These are phyloP conservation scores for Gallinago undulata DNA, from an alignment of 2,113 vertebrate species.

Conservation along the genomic window DNA sequence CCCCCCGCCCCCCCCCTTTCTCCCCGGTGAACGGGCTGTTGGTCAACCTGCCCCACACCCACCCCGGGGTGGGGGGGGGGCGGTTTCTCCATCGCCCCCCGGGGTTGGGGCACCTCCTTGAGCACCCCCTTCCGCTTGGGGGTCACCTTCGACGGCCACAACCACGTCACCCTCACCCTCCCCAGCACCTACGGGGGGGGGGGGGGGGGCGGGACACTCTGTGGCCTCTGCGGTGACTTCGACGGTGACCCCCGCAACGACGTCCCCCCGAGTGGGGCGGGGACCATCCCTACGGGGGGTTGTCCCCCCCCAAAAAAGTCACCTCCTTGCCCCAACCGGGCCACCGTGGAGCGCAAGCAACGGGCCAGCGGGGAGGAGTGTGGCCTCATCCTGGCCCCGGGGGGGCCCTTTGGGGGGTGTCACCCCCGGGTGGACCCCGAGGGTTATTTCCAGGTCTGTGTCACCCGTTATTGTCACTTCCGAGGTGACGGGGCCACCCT, in stretches of 20 bases:
- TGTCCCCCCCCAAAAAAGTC: not conserved
- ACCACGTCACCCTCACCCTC: slow-evolving; percentile 33
- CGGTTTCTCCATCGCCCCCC: slow-evolving; percentile 14
- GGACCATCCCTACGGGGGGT: not conserved
- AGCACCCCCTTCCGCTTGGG: slow-evolving; percentile 32
- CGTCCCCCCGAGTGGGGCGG: not conserved
- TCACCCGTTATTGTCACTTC: slow-evolving; percentile 63
- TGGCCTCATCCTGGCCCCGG: slow-evolving; percentile 25
- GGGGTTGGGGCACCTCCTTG: slow-evolving; percentile 52
- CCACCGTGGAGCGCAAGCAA: not conserved
- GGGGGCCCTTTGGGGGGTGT: slow-evolving; percentile 61
- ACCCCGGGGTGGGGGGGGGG: not conserved
- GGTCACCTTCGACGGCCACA: slow-evolving; percentile 42
- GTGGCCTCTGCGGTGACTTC: slow-evolving; percentile 72
- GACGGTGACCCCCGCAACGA: slow-evolving; percentile 51
- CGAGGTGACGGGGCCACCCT: slow-evolving; percentile 52
- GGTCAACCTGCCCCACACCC: slow-evolving; percentile 52
- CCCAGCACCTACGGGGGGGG: slow-evolving; percentile 52
- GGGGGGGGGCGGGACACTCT: too few relatives aligned
- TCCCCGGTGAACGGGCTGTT: slow-evolving; percentile 60
- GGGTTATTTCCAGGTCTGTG: slow-evolving; percentile 62
- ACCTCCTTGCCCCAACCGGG: slow-evolving; percentile 2
- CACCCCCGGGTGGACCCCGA: slow-evolving; percentile 10
- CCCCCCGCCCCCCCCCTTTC: too few relatives aligned
- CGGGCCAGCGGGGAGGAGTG: slow-evolving; percentile 7